Base-by-base conservation (phyloP, 2,888 invertebrate genomes). In the Lasius fuliginosus region DNA sequence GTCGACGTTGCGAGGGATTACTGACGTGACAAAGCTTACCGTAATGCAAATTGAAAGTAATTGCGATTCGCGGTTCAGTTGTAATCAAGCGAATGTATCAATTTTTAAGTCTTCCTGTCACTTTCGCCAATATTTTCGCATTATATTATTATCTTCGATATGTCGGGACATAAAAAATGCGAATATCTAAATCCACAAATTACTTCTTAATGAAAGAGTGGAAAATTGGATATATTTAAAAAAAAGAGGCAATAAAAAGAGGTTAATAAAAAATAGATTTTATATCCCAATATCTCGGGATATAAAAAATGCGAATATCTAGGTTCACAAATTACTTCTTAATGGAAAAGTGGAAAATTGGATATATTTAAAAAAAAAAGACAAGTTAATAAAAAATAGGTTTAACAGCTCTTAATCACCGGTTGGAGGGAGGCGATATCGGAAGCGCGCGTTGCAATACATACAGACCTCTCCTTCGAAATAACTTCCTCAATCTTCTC, bases 401-500 rank as follows among this genome's bases (percentile, higher is more conserved):
- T 8, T n/a, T 8, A 42, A 71, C 33, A 36, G 27, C n/a, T 58
- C 5, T 8, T 79, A 69, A 46, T 69, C 8, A 77, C 11, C 30
- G n/a, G 3, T 79, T 40, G 56, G 8, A 56, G 15, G 5, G 11
- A 67, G n/a, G 23, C 23, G 12, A 60, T 30, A 73, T 67, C 46
- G 27, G 36, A 71, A 76, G 23, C 49, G 46, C 33, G n/a, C 33
- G 30, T 77, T 68, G 46, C 69, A 40, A 30, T 30, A 23, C 27
- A 40, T 42, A 53, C 18, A 49, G 71, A 82, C 64, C 73, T 73
- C 42, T n/a, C 46, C 33, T 86, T 84, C 71, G 71, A 62, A 49
- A 49, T 40, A 42, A 60, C 46, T 85, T 82, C 81, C 71, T 73
- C 85, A 87, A 88, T 87, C 76, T 76, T 81, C 62, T 18, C 68